Evolutionary conservation across 2,888 invertebrate species (phyloP), one percentile per base, ranked within the genome.

Genomic region (Drosophila paramelanica): DNA sequence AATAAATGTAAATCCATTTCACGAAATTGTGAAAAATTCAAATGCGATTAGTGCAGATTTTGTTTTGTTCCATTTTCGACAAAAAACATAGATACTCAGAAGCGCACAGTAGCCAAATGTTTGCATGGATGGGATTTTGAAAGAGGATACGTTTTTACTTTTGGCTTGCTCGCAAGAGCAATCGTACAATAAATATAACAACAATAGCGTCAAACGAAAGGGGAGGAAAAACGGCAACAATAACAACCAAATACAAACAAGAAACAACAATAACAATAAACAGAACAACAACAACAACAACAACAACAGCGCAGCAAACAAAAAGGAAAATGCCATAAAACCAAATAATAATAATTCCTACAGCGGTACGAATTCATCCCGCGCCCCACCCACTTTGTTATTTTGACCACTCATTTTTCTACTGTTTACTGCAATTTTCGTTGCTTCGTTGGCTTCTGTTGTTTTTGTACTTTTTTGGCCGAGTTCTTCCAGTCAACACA

Each of bases 31-130:
- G 49, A 52, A 67, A 79, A 73, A 73, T 84, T 75, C 66, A 78
- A 83, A 85, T 85, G 76, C 76, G 85, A 85, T 83, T 83, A 82
- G 73, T 77, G 71, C 52, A 60, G 77, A 79, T 83, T 77, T 86
- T 77, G 67, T 69, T 61, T 68, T 64, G 27, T 41, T 1, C 52
- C 49, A 41, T 45, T 50, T 59, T 43, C 23, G n/a, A 43, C 42
- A 14, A 17, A 59, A 59, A 25, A 56, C 39, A 17, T n/a, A 62
- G 27, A 46, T 50, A 60, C 59, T 49, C 31, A 53, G 43, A 64
- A 43, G 27, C 17, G 38, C n/a, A 20, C 49, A 53, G 39, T 33
- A 8, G 14, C 33, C 17, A 27, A 41, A 39, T 20, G 17, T 56
- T 20, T 55, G 27, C 41, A 17, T 45, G 23, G 13, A 23, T 43